Base-by-base conservation (phyloP, 2,888 invertebrate genomes). In the Clostera curtula region DNA sequence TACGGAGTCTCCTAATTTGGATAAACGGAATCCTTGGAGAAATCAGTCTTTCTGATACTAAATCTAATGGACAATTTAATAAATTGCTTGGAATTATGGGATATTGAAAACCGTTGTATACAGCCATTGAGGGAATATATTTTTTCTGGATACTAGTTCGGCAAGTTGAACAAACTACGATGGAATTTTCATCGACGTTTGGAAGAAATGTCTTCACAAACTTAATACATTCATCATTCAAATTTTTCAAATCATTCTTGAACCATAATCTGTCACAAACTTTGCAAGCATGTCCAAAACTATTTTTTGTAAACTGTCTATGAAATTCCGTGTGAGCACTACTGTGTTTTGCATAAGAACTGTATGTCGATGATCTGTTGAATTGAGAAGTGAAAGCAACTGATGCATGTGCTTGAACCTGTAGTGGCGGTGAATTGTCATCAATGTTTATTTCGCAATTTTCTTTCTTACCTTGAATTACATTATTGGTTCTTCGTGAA, bases 1-100 rank as follows among this genome's bases (percentile, higher is more conserved):
- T 41, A 25, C 53, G 25, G n/a, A 60, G 37, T 34, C 54, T 45
- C 11, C 54, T 23, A 15, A 57, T 52, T 12, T 59, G 53, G 50
- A 54, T 49, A 28, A 56, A 54, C 2, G 53, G 55, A 12, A 56
- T 40, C 24, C 43, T 26, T 7, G 53, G 52, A 12, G 56, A 54
- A 29, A 56, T 45, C 13, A 56, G 25, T 24, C 50, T 25, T 39
- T 55, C 27, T 20, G 25, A 18, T 7, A 55, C 30, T 20, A 50
- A 23, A 26, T 56, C 27, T n/a, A n/a, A n/a, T n/a, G n/a, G n/a
- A 23, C 56, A 42, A n/a, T 18, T 29, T 30, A 39, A 47, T 31
- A 51, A 42, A 46, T 46, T 26, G 30, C 25, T n/a, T 25, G 56
- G 56, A 34, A 43, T 44, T 34, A 27, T 25, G 14, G 51, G 52